Base-by-base conservation (phyloP, 2,113 vertebrate genomes). In the Axis porcinus region DNA sequence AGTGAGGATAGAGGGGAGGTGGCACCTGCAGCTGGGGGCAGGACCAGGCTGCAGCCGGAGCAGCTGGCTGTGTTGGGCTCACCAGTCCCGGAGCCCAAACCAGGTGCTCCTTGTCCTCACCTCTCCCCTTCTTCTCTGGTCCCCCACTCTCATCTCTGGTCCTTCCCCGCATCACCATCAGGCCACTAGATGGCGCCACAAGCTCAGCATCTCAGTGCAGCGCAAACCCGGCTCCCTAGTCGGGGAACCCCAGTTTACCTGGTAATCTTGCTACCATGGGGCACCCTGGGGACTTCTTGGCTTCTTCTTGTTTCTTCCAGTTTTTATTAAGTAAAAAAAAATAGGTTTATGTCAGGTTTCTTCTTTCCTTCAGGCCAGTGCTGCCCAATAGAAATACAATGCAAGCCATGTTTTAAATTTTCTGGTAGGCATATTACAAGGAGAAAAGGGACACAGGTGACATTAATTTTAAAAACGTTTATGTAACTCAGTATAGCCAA, bases 141-240 rank as follows among this genome's bases (percentile, higher is more conserved):
- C 12, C 45, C 60, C 60, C 17, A 19, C 33, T 2, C 9, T 55
- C 21, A 25, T 1, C 52, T 92, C 30, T 57, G 27, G 9, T 47
- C 78, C 10, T 58, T 45, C 5, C 11, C 36, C 17, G 36, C 2
- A 3, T 47, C 67, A 79, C 21, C 60, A 67, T 4, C 12, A 10
- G 7, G 17, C 85, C 97, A 97, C 86, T 94, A 98, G 97, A 36
- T 94, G 97, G 97, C 94, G 36, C 91, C 67, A 23, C 11, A 52
- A 78, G 50, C 84, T n/a, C 36, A 87, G 87, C 12, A 27, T 55
- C 76, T 55, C 43, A 47, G 17, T 1, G 21, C 43, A 0, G 12
- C 1, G 1, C 14, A 14, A 45, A 52, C 27, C 33, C 3, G 1
- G 43, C 16, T 58, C 12, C 17, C 5, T 23, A 28, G 14, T 8